Percentiles rank a stretch among this genome's conserved stretches.
Evolutionary conservation across 2,888 invertebrate species (phyloP).

Genomic region (Hydropsyche betteni): DNA sequence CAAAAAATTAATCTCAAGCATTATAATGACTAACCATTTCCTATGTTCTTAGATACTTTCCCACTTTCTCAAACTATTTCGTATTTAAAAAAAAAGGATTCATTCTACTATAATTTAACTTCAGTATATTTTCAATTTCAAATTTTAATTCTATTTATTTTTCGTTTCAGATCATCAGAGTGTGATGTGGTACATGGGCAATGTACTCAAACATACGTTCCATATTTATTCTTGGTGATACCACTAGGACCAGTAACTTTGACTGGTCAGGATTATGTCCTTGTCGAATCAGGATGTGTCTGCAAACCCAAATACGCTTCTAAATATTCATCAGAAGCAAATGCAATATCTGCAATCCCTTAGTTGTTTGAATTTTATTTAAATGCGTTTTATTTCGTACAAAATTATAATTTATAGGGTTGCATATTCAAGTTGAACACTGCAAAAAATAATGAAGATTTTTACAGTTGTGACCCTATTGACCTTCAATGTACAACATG

Average conservation of each 20-base stretch:
- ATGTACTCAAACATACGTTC: constrained; percentile 92
- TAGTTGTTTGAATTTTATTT: constrained; percentile 29
- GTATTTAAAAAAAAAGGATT: no score
- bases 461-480: no score
- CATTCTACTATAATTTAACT: no score
- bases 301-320: constrained; percentile 72
- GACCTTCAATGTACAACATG: no score
- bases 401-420: not conserved
- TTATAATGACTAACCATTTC: no score
- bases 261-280: constrained; percentile 93
- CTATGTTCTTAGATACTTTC: no score
- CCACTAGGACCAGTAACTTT: constrained; percentile 90
- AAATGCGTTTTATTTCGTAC: not conserved
- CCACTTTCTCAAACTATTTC: no score
- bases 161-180: constrained; percentile 78
- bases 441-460: no score
- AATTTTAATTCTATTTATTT: not conserved
- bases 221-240: constrained; percentile 89
- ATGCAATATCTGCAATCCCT: constrained; percentile 59
- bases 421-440: no score
- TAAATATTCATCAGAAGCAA: constrained; percentile 60
- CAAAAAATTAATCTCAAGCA: no score
- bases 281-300: constrained; percentile 94
- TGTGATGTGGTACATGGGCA: constrained; percentile 90
- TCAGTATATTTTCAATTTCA: no score